Conservation (phyloP, 2,797 vertebrate species). For the Alauda arvensis region DNA sequence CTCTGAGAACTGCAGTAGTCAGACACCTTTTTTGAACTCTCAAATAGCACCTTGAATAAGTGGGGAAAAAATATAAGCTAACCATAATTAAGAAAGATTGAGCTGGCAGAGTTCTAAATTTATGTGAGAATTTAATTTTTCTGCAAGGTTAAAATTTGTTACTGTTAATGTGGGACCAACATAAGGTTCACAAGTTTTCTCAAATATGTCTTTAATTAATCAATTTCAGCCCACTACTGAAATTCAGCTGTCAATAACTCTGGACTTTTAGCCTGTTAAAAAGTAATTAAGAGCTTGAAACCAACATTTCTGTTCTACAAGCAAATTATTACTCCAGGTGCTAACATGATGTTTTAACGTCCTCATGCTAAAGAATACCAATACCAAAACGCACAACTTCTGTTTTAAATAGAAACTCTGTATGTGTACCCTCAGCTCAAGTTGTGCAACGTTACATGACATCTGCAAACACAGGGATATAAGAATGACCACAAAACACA, state of each 20-base stretch:
- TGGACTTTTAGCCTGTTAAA: background rate
- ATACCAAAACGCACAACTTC: background rate
- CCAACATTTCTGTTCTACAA: background rate
- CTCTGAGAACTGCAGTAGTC: background rate
- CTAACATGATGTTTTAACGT: background rate
- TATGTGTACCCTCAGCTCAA: background rate
- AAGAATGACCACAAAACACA: background rate
- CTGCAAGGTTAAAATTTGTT: background rate
- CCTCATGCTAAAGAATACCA: background rate
- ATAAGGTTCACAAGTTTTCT: background rate
- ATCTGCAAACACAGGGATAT: background rate
- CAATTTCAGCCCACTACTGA: background rate
- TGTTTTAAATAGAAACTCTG: background rate
- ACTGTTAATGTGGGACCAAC: background rate
- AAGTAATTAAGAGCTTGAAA: slow-evolving; percentile 20
- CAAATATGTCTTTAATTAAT: background rate
- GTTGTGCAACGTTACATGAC: background rate
- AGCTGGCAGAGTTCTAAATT: background rate
- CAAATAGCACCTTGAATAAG: background rate
- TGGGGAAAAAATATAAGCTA: background rate
- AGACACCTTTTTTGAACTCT: background rate
- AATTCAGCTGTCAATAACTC: background rate
- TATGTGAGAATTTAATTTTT: background rate
- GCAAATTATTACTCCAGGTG: background rate
- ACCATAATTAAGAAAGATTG: background rate